phyloP scores from a whole-genome alignment of 1,140 invertebrate species.

The Bombus huntii region DNA sequence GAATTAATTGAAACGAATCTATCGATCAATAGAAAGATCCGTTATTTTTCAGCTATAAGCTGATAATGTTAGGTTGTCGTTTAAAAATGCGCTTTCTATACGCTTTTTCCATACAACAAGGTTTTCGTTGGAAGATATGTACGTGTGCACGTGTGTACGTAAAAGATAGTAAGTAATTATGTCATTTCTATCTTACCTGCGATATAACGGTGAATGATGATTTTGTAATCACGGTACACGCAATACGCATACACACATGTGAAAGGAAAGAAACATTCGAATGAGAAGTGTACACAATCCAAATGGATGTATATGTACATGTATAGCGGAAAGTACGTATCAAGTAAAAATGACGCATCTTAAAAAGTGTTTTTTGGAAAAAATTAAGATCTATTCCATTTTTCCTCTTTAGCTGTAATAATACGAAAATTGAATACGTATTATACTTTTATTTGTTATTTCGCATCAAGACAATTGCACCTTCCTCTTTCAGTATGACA shows the following conservation, averaged over 20 bases:
- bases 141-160: conserved; percentile 12
- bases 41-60: not conserved
- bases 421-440: conserved; percentile 71
- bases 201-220: conserved; percentile 32
- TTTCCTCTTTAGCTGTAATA: conserved; percentile 73
- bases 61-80: not conserved
- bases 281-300: conserved; percentile 21
- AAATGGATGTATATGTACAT: conserved; percentile 29
- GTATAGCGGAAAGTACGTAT: conserved; percentile 52
- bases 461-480: conserved; percentile 71
- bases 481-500: conserved; percentile 71
- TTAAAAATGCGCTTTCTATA: conserved; percentile 1
- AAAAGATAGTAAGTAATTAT: conserved; percentile 18
- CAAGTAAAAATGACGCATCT: conserved; percentile 40
- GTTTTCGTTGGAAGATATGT: not conserved
- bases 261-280: not conserved
- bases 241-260: conserved; percentile 8
- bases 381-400: conserved; percentile 51
- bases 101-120: conserved; percentile 1
- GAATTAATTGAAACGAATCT: not conserved
- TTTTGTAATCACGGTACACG: conserved; percentile 28
- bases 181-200: conserved; percentile 38
- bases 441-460: conserved; percentile 77
- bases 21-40: not conserved
- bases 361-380: conserved; percentile 33